These are phyloP conservation scores for Spodoptera frugiperda DNA, from an alignment of 1,140 invertebrate species.

Conservation along the genomic window DNA sequence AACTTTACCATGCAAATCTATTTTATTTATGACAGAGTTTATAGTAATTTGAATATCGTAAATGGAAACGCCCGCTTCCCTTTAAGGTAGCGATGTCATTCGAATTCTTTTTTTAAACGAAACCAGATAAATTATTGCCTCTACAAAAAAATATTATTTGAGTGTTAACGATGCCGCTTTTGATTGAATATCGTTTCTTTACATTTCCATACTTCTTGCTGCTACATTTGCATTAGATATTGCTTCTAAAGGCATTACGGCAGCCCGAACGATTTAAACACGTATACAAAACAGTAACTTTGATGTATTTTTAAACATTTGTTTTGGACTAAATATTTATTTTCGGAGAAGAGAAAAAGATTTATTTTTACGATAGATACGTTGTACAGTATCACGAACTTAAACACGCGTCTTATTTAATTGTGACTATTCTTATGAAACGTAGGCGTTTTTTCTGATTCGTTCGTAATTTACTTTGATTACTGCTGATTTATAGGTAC, in stretches of 20 bases:
- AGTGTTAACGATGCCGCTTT: conserved; percentile 23
- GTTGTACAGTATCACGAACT: neutral
- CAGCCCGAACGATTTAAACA: neutral
- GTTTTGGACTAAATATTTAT: conserved; percentile 39
- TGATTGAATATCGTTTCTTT: conserved; percentile 4
- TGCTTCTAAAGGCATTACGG: neutral
- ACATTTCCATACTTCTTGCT: neutral
- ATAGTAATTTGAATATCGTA: conserved; percentile 12
- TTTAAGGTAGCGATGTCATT: conserved; percentile 18
- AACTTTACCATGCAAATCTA: conserved; percentile 23
- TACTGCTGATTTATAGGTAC: conserved; percentile 28
- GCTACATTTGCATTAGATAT: conserved; percentile 13
- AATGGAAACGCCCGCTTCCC: conserved; percentile 9
- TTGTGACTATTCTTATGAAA: neutral
- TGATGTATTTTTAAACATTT: conserved; percentile 43
- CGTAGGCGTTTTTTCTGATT: neutral
- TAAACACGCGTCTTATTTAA: conserved; percentile 3
- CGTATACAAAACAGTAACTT: conserved; percentile 13
- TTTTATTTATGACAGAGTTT: conserved; percentile 1
- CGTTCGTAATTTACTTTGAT: neutral
- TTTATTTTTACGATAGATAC: conserved; percentile 31
- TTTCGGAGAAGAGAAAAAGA: conserved; percentile 19
- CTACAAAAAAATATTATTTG: neutral
- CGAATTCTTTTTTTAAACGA: conserved; percentile 4
- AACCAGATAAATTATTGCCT: neutral